Evolutionary conservation across 1,140 invertebrate genomes (phyloP).

Genomic region (Octopus bimaculoides): DNA sequence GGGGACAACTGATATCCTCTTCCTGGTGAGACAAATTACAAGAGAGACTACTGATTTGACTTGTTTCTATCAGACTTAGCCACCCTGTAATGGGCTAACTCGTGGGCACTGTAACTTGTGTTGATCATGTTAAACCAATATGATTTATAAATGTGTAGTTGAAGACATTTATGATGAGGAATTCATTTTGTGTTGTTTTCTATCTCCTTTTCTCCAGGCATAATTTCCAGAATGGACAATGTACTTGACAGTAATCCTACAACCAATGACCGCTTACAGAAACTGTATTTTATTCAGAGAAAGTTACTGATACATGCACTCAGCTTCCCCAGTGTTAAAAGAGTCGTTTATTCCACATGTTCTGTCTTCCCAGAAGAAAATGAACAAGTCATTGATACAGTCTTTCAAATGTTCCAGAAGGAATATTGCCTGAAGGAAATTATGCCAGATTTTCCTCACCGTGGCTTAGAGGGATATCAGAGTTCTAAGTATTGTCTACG

Average conservation of each 20-base stretch:
- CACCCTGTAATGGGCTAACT: too few relatives aligned
- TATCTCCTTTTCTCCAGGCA: slow-evolving; percentile 58
- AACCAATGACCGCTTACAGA: slow-evolving; percentile 36
- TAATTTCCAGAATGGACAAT: slow-evolving; percentile 54
- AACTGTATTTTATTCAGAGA: slow-evolving; percentile 77
- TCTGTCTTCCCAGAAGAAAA: slow-evolving; percentile 89
- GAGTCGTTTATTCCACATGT: slow-evolving; percentile 93
- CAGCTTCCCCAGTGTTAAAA: slow-evolving; percentile 77
- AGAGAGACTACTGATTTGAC: too few relatives aligned
- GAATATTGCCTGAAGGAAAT: slow-evolving; percentile 35
- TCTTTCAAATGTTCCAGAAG: slow-evolving; percentile 45
- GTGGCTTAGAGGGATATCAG: slow-evolving; percentile 42
- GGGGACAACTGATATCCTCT: too few relatives aligned
- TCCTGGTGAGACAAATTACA: too few relatives aligned
- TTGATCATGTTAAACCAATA: too few relatives aligned
- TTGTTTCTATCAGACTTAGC: too few relatives aligned
- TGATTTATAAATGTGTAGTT: background rate
- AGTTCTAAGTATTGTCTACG: slow-evolving; percentile 69
- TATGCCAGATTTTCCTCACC: slow-evolving; percentile 45
- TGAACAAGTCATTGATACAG: slow-evolving; percentile 76
- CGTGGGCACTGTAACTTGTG: too few relatives aligned
- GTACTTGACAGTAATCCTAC: slow-evolving; percentile 32
- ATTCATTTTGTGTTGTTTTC: background rate
- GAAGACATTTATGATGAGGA: background rate
- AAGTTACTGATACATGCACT: slow-evolving; percentile 83